phyloP scores from a whole-genome alignment of 2,888 invertebrate species.

The Ormyrus labotus region DNA sequence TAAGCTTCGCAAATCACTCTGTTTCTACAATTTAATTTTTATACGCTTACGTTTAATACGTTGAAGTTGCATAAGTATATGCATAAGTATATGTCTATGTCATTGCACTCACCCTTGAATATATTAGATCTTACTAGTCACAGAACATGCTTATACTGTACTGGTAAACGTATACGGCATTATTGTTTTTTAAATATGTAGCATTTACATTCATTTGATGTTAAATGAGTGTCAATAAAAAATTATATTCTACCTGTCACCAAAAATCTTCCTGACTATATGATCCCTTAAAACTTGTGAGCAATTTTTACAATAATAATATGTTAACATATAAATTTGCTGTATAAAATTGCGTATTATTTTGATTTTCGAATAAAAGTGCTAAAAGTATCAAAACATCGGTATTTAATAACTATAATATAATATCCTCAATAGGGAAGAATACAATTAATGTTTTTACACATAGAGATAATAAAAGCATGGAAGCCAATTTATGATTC shows the following conservation, averaged over 20 bases:
- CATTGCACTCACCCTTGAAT: slow-evolving; percentile 50
- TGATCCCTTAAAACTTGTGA: background rate
- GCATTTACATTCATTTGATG: slow-evolving; percentile 19
- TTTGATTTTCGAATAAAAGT: slow-evolving; percentile 45
- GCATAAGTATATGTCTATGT: slow-evolving; percentile 25
- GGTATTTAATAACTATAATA: slow-evolving; percentile 6
- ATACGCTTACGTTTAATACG: slow-evolving; percentile 11
- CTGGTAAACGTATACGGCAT: slow-evolving; percentile 24
- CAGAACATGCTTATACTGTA: slow-evolving; percentile 42
- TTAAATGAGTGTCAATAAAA: slow-evolving; percentile 11
- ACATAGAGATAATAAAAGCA: no score
- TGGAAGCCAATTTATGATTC: no score
- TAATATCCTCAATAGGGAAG: no score
- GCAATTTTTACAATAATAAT: slow-evolving; percentile 25
- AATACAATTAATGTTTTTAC: no score
- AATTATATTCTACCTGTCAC: slow-evolving; percentile 20
- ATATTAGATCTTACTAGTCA: slow-evolving; percentile 38
- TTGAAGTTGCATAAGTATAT: background rate
- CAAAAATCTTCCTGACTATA: background rate
- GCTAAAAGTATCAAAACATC: slow-evolving; percentile 40
- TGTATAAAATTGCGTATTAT: slow-evolving; percentile 40
- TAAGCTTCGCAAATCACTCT: slow-evolving; percentile 21
- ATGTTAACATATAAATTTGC: slow-evolving; percentile 34
- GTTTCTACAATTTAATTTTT: slow-evolving; percentile 40
- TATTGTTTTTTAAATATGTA: slow-evolving; percentile 23